Evolutionary conservation across 2,888 invertebrate species (phyloP).

Genomic region (Apamea monoglypha): DNA sequence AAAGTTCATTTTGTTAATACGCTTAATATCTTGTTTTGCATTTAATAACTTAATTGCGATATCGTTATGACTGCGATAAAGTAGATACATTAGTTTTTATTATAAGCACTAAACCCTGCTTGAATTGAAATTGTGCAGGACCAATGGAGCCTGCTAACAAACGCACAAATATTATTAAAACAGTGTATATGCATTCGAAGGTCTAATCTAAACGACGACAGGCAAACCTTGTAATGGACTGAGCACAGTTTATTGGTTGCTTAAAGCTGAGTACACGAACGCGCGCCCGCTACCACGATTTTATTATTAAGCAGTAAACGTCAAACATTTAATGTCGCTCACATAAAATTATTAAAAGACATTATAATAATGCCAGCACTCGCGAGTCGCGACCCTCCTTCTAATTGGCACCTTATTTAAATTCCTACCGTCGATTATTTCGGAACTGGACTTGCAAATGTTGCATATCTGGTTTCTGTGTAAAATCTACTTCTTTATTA

Average conservation of each 20-base stretch:
- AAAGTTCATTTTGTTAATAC: conserved; percentile 32
- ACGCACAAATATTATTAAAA: conserved; percentile 32
- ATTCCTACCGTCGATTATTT: conserved; percentile 84
- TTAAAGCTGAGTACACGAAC: conserved; percentile 46
- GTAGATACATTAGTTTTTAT: conserved; percentile 54
- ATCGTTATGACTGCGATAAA: conserved; percentile 49
- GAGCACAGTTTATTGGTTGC: conserved; percentile 59
- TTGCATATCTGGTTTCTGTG: conserved; percentile 81
- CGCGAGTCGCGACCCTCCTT: conserved; percentile 75
- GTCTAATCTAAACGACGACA: conserved; percentile 59
- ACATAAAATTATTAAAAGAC: conserved; percentile 81
- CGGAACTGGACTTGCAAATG: conserved; percentile 78
- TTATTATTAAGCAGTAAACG: conserved; percentile 80
- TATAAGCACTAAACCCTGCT: conserved; percentile 24
- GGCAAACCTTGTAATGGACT: conserved; percentile 53
- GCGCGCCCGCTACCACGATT: conserved; percentile 68
- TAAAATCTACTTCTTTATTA: conserved; percentile 87
- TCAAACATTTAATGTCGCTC: conserved; percentile 77
- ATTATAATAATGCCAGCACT: conserved; percentile 78
- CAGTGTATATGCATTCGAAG: conserved; percentile 26
- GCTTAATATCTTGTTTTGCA: conserved; percentile 38
- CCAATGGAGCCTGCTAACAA: not conserved
- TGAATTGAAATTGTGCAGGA: conserved; percentile 13
- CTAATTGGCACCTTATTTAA: conserved; percentile 89
- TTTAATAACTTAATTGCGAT: conserved; percentile 56